Percentiles rank a stretch among this genome's conserved stretches.
These are phyloP conservation scores for Caenorhabditis auriculariae DNA, from an alignment of 2,888 invertebrate genomes.

Conservation along the genomic window DNA sequence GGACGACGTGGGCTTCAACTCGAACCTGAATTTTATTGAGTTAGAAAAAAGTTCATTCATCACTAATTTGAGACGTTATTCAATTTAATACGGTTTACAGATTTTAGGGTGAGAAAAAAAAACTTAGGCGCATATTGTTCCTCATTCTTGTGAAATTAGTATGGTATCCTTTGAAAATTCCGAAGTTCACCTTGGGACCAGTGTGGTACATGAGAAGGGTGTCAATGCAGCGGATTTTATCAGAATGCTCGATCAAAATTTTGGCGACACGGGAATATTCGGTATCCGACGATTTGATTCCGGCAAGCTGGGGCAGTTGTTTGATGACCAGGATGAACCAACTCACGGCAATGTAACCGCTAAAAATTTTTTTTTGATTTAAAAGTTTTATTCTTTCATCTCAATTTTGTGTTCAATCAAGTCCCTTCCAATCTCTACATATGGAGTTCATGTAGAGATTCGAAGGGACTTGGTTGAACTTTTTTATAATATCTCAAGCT, in stretches of 20 bases:
- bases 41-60: not conserved
- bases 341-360: constrained; percentile 28
- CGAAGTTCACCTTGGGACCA: constrained; percentile 64
- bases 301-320: constrained; percentile 29
- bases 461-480: too few relatives aligned
- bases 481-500: too few relatives aligned
- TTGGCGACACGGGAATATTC: constrained; percentile 22
- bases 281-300: constrained; percentile 11
- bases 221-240: constrained; percentile 56
- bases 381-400: too few relatives aligned
- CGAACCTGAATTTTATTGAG: constrained; percentile 29
- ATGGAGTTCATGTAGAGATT: too few relatives aligned
- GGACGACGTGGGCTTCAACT: constrained; percentile 61
- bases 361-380: too few relatives aligned
- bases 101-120: not conserved
- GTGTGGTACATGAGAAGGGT: constrained; percentile 47
- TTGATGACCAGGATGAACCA: constrained; percentile 27
- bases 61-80: not conserved
- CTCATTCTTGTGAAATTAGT: too few relatives aligned
- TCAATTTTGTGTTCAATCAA: too few relatives aligned
- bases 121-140: not conserved
- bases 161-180: too few relatives aligned
- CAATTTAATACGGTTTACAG: not conserved
- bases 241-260: constrained; percentile 25
- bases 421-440: too few relatives aligned